Evolutionary conservation across 2,888 invertebrate genomes (phyloP).

Genomic region (Acleris cristana): DNA sequence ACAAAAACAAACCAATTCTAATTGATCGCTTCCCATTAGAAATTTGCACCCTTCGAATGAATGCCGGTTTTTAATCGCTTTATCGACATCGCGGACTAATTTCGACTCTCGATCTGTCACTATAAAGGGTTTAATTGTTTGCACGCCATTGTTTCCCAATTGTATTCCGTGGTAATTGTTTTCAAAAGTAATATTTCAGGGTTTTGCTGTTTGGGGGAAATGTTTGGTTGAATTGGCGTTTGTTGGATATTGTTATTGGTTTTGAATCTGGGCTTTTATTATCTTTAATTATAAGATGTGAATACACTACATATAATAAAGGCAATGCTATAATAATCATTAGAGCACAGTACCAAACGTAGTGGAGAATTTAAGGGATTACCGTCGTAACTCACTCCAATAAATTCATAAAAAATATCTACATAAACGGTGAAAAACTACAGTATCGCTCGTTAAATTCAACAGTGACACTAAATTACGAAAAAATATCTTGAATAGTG

Average conservation of each 20-base stretch:
- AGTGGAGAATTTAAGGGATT: too few relatives aligned
- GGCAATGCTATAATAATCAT: too few relatives aligned
- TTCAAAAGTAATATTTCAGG: constrained; percentile 26
- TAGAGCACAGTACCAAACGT: too few relatives aligned
- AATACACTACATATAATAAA: too few relatives aligned
- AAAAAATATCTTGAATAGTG: too few relatives aligned
- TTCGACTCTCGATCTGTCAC: constrained; percentile 46
- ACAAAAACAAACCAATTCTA: constrained; percentile 39
- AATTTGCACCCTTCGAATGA: constrained; percentile 37
- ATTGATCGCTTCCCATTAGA: constrained; percentile 27
- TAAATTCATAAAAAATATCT: too few relatives aligned
- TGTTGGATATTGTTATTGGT: constrained; percentile 13
- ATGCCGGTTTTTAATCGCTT: constrained; percentile 55
- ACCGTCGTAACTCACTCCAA: too few relatives aligned
- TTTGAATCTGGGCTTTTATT: background rate
- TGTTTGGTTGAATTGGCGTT: constrained; percentile 17
- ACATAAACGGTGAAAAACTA: too few relatives aligned
- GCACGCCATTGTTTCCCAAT: constrained; percentile 45
- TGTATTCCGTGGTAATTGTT: constrained; percentile 12
- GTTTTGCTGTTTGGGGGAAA: constrained; percentile 13
- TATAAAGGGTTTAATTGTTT: constrained; percentile 53
- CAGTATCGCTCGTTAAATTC: too few relatives aligned
- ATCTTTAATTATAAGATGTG: too few relatives aligned
- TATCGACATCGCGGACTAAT: constrained; percentile 48
- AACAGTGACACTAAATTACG: too few relatives aligned